Base-by-base conservation (phyloP, 2,113 vertebrate genomes). In the Lanius ludovicianus region DNA sequence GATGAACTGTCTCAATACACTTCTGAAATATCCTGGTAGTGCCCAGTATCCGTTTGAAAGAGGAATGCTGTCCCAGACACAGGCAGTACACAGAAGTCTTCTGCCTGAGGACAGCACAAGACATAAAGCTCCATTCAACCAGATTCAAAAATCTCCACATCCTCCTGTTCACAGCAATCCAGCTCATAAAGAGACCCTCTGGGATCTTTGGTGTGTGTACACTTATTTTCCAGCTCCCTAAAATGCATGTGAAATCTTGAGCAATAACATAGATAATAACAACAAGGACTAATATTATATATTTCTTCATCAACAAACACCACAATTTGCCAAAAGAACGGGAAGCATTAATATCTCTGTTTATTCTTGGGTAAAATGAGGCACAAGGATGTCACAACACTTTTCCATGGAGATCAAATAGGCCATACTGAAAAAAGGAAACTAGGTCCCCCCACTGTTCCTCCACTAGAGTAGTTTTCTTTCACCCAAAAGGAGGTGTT, bases 1-100 rank as follows among this genome's bases (percentile, higher is more conserved):
- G 73, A 84, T 75, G 56, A 96, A 93, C 52, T 90, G 52, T 90
- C 85, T 78, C 83, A 96, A 87, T 90, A 81, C n/a, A 52, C 22
- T 87, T 90, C 52, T 78, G 68, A 93, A 95, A 87, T 60, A 90
- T 20, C 56, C 68, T 80, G 13, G 20, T 27, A 71, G 41, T 27
- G 8, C 25, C 86, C 56, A 78, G 68, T 44, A 64, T 41, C 47
- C 75, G 42, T 57, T 44, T 86, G 60, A 83, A 88, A 86, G 53
- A 93, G 22, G 67, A 84, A 50, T 37, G 87, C n/a, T 52, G 52
- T 83, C 75, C 52, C 82, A 80, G 63, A 7, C 1, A 1, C 31
- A 59, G 71, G 21, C 28, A 27, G 16, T 9, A 82, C 37, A 30
- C 7, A 57, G 56, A 84, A 81, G 31, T 76, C 73, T 64, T 16